Evolutionary conservation across 2,888 invertebrate genomes (phyloP), one percentile per base, ranked within the genome.

Genomic region (Chymomyza procnemis): DNA sequence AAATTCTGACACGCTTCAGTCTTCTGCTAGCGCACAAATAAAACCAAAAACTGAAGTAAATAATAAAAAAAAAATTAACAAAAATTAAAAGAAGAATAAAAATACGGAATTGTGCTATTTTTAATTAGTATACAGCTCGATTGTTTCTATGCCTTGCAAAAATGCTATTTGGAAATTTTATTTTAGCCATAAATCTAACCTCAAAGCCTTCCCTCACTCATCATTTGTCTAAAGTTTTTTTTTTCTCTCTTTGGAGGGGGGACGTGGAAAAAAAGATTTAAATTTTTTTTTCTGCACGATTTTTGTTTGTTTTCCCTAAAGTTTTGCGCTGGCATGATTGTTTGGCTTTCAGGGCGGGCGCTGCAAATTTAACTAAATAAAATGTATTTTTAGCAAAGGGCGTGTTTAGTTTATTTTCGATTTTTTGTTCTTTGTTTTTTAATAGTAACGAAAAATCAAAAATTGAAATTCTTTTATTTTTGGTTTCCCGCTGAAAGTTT

Each of bases 1-100:
- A n/a, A 76, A 78, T 74, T 75, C 76, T 86, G 83, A 87, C 88
- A 83, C 88, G 86, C 87, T 83, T 87, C 76, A 67, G 76, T 68
- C 64, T 66, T 59, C 46, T 64, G n/a, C n/a, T n/a, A 64, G 22
- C 73, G 50, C 56, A 79, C 72, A 71, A 59, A 78, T 64, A 67
- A 66, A 68, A 66, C 62, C 57, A 68, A 67, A 68, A 67, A 69
- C 64, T 69, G 73, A 72, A 64, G 50, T 73, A 57, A 82, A 63
- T 70, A 21, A 52, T 69, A 83, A 87, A 85, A 74, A 85, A 74
- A 67, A 46, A 46, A 41, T 46, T 21, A 48, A 54, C 19, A 14
- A 57, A n/a, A 57, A 57, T 57, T 18, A 52, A n/a, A 52, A 41
- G 34, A 41, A 52, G 68, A 75, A 76, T 50, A 56, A 58, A 61